Evolutionary conservation across 2,888 invertebrate species (phyloP), one percentile per base, ranked within the genome.

Genomic region (Helobdella robusta): DNA sequence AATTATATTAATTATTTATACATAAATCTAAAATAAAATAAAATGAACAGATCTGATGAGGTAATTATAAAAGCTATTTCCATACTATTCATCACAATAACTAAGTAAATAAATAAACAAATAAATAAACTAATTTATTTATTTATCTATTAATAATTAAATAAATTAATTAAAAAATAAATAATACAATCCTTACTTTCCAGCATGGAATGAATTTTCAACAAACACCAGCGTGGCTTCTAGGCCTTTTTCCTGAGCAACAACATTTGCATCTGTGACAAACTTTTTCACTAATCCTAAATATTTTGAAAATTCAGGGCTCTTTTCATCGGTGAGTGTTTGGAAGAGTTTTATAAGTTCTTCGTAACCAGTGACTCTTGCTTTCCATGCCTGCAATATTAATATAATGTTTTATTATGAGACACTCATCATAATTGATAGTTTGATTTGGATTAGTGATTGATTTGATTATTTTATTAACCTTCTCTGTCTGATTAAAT

Each of bases 241-340:
- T 72, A 97, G 78, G 18, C 91, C 95, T 82, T 89, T 94, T 77
- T 97, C 95, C 78, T 94, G 94, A 1, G 94, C 93, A 68, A 89
- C 86, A 20, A 88, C 94, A 86, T 97, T 94, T 73, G 88, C 89
- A 78, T 97, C 95, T 0, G 85, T 82, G 0, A 93, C 92, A 84
- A 95, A 92, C 80, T 94, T 94, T 78, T 93, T 93, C 40, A 97
- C 85, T 56, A 93, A 82, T 8, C 90, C 89, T 15, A 89, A 81
- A 80, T 87, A 97, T 80, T 91, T 93, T 73, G 85, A 86, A 86
- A 93, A 95, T 78, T 94, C 94, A 0, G 89, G 86, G 46, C 91
- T 89, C 78, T 94, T 94, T 76, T 93, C 93, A 68, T 75, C 78
- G 35, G 88, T 88, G 72, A 90, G 86, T 75, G 87, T 86, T 70